Base-by-base conservation (phyloP, 2,797 vertebrate genomes). In the Setipinna tenuifilis region DNA sequence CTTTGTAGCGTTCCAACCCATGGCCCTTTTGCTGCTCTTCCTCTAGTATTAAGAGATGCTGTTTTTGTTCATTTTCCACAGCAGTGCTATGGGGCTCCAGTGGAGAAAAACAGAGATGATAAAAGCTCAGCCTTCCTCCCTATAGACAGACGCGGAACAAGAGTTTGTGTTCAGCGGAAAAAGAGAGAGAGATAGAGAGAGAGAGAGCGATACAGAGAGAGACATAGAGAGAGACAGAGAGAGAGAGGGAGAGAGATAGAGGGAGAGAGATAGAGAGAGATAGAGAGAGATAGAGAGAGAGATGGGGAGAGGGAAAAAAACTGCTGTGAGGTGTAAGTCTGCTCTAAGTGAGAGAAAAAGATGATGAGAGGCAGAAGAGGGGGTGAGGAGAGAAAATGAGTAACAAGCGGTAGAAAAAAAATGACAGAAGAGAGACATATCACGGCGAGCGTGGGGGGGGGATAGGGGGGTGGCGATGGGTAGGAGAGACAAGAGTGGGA, bases 121-220 rank as follows among this genome's bases (percentile, higher is more conserved):
- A 78, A 78, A 78, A 44, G 35, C 35, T 19, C 71, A 21, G 71
- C 19, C 31, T 19, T 78, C 35, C 71, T 78, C 71, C 35, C 71
- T 16, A 19, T 44, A 78, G 71, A 78, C 71, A 78, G 71, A 44
- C 31, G 31, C 31, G 50, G 68, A 35, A 71, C 28, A 71, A 71
- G 65, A 71, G 68, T 71, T 35, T 71, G 68, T 71, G 68, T 35
- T 71, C 62, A 28, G 62, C 9, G 62, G 62, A 65, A 65, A 65
- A 25, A 62, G 11, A 59, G 14, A 59, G 19, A 59, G 62, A 65
- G 46, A 48, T 3, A 48, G 46, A 48, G 46, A 48, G 46, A 10
- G 46, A 10, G 46, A 48, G 46, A 48, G 46, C 3, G 46, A 48
- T 3, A 48, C 4, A 48, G 50, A 54, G 50, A 54, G 50, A 3